Evolutionary conservation across 2,888 invertebrate species (phyloP).

Genomic region (Pseudococcus longispinus): DNA sequence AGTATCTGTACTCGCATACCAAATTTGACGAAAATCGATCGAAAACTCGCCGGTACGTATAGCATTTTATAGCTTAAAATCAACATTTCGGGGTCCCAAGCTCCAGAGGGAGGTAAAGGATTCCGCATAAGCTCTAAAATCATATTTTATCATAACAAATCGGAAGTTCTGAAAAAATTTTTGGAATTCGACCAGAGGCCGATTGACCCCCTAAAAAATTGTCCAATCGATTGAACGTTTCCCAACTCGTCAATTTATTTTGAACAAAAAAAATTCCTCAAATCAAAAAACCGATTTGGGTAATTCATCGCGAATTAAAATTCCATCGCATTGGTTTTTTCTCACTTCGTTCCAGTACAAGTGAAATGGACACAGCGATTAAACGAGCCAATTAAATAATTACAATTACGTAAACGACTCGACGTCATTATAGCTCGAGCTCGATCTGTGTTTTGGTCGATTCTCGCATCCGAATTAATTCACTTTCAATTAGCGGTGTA

Average conservation of each 20-base stretch:
- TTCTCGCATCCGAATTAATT: not conserved
- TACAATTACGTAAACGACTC: not conserved
- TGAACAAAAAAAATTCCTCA: not conserved
- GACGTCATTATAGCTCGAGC: not conserved
- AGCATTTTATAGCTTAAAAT: too few species aligned
- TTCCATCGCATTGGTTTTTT: not conserved
- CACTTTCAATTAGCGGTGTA: not conserved
- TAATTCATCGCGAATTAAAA: not conserved
- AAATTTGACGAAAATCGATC: too few species aligned
- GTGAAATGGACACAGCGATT: not conserved
- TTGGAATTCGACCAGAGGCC: too few species aligned
- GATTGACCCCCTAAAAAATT: too few species aligned
- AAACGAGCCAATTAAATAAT: conserved; percentile 11
- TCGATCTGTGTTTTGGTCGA: not conserved
- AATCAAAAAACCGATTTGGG: not conserved
- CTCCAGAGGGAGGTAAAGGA: too few species aligned
- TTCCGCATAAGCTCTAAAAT: too few species aligned
- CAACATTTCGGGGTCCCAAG: too few species aligned
- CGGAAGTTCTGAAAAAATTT: too few species aligned
- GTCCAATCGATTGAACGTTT: too few species aligned
- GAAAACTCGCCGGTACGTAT: too few species aligned
- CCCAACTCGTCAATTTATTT: not conserved
- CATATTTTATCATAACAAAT: too few species aligned
- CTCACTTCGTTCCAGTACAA: not conserved
- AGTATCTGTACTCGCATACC: too few species aligned